phyloP scores from a whole-genome alignment of 2,113 vertebrate genomes.

The Apodemus speciosus region DNA sequence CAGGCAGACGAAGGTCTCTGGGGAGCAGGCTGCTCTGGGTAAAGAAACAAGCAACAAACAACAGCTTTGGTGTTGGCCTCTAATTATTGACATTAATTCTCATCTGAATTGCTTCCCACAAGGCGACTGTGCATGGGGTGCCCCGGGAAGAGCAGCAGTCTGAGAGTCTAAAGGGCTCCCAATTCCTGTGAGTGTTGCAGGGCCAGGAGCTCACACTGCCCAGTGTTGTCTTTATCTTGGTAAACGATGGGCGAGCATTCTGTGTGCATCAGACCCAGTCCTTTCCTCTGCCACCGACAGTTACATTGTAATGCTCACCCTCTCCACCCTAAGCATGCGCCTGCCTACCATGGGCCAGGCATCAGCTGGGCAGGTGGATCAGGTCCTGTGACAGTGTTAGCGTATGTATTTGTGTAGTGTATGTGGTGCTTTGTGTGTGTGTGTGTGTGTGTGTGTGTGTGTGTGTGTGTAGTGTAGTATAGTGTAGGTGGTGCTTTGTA shows the following conservation, averaged over 20 bases:
- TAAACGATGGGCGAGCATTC: accelerated
- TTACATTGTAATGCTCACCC: neutral
- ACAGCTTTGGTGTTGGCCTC: conserved; percentile 15
- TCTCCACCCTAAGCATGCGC: neutral
- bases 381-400: neutral
- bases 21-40: neutral
- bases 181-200: accelerated
- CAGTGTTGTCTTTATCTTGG: neutral
- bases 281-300: neutral
- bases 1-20: neutral
- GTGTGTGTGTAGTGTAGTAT: neutral
- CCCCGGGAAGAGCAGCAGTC: neutral
- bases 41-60: conserved; percentile 16
- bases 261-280: no score
- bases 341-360: neutral
- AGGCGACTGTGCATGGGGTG: neutral
- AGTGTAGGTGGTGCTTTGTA: neutral
- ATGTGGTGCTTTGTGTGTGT: neutral
- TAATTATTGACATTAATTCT: conserved; percentile 43
- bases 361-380: neutral
- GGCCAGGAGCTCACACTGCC: accelerated
- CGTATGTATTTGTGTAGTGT: neutral
- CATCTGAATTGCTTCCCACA: neutral
- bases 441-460: accelerated
- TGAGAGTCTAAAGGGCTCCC: neutral